phyloP scores from a whole-genome alignment of 2,888 invertebrate species.

The Phytoseiulus persimilis region DNA sequence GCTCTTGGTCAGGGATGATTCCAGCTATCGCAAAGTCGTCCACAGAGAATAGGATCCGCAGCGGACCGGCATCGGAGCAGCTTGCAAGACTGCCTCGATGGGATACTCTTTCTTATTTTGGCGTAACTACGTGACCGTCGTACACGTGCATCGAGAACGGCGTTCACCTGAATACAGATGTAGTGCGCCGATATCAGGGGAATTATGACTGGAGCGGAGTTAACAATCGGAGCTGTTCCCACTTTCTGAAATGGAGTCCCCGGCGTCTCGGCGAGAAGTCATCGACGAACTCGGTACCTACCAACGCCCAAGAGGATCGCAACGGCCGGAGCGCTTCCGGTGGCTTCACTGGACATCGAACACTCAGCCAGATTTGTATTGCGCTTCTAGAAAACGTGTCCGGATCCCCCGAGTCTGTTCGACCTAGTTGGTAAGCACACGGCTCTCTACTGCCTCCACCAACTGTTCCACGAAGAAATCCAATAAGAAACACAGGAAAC shows the following conservation, averaged over 20 bases:
- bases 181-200: background rate
- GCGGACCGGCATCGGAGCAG: background rate
- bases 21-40: no score
- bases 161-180: background rate
- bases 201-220: background rate
- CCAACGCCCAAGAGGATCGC: no score
- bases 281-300: no score
- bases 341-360: no score
- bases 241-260: no score
- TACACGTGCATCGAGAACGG: background rate
- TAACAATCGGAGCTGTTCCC: background rate
- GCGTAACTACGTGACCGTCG: background rate
- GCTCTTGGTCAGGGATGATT: no score
- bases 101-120: background rate
- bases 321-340: no score
- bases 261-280: no score
- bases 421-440: background rate
- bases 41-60: background rate
- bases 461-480: background rate
- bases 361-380: background rate
- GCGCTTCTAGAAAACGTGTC: background rate
- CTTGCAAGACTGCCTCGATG: background rate
- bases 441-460: background rate
- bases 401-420: background rate
- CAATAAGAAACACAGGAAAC: background rate